Conservation (phyloP, 2,797 vertebrate species). For the Gallinago stenura region DNA sequence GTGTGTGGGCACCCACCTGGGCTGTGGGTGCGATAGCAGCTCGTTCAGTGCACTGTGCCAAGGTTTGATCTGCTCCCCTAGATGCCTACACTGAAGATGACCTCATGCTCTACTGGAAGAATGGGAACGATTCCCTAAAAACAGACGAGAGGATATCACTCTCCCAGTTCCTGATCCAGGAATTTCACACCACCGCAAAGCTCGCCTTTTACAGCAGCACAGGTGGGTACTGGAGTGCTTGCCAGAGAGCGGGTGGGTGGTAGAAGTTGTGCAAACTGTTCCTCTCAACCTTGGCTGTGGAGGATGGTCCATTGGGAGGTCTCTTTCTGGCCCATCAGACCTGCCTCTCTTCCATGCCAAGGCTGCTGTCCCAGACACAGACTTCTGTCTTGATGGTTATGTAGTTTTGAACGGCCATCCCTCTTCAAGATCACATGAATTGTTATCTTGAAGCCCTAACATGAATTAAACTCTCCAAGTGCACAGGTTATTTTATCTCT, state of each 20-base stretch:
- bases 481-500: background rate
- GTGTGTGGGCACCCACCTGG: background rate
- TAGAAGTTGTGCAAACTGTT: background rate
- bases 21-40: background rate
- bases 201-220: slow-evolving; percentile 95
- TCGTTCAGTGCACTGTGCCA: background rate
- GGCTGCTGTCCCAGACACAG: background rate
- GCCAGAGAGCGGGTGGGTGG: background rate
- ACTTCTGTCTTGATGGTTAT: background rate
- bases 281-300: background rate
- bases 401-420: background rate
- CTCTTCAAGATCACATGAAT: background rate
- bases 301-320: background rate
- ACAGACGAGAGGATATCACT: slow-evolving; percentile 92
- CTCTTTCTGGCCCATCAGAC: background rate
- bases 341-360: background rate
- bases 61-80: slow-evolving; percentile 44
- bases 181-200: slow-evolving; percentile 91
- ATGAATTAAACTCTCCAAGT: background rate
- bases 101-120: slow-evolving; percentile 95
- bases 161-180: slow-evolving; percentile 93
- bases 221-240: slow-evolving; percentile 70
- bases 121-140: slow-evolving; percentile 90
- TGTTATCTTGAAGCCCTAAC: background rate
- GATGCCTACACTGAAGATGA: slow-evolving; percentile 94